Base-by-base conservation (phyloP, 2,797 vertebrate species). In the Acanthiza pusilla region DNA sequence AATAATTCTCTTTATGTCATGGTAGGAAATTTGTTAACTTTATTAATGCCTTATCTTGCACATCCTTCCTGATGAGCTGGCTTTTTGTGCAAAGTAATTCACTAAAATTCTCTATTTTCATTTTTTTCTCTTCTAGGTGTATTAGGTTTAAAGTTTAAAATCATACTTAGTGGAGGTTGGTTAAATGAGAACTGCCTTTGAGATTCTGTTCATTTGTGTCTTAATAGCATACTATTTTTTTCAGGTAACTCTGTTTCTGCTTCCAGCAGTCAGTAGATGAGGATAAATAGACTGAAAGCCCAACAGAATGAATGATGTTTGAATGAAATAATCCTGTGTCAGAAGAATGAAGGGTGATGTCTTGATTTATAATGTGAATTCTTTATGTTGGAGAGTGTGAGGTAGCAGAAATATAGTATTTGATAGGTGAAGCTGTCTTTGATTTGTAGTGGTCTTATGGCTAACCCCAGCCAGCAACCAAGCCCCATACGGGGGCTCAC, bases 271-370 rank as follows among this genome's bases (percentile, higher is more conserved):
- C 50, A 82, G 38, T 63, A 74, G 66, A 70, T 75, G 92, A 62
- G 61, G 54, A 96, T 96, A 97, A 97, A 96, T 57, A 96, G 92
- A 91, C 62, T 95, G 21, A 68, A 96, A 96, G n/a, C 55, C 73
- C 74, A 96, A 94, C 80, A 95, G 68, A 53, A 89, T 96, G 93
- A 96, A 40, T 86, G 82, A 93, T 83, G n/a, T 79, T 83, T 14
- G 79, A 76, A 92, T 63, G 30, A 94, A 96, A 91, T 91, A 94
- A 95, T 96, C 26, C 50, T 83, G 22, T 87, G 42, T 74, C 94
- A 91, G 86, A 96, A 87, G 86, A 96, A 92, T 95, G 91, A 96
- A 96, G 65, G 53, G 76, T 96, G 77, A 87, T 50, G 40, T 83
- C 83, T 92, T 94, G 89, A 95, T 93, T 96, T 97, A 79, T 68